Evolutionary conservation across 2,797 vertebrate genomes (phyloP).

Genomic region (Peromyscus eremicus): DNA sequence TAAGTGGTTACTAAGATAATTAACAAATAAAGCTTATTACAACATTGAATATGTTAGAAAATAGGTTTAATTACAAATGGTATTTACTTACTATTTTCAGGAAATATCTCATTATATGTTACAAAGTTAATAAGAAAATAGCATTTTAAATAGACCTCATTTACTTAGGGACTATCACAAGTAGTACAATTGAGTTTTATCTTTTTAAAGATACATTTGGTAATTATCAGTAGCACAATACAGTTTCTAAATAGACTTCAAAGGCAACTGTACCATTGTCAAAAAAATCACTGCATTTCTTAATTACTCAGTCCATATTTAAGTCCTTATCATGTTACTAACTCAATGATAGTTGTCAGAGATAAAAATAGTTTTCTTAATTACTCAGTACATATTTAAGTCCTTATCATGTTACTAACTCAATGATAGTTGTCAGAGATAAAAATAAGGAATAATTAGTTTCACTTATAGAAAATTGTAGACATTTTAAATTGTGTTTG

Average conservation of each 20-base stretch:
- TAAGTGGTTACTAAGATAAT: background rate
- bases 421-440: no score
- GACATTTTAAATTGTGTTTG: background rate
- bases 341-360: background rate
- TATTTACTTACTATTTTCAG: conserved; percentile 35
- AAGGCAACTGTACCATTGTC: background rate
- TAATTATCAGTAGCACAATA: conserved; percentile 4
- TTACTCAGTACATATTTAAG: no score
- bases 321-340: background rate
- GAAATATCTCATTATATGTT: conserved; percentile 44
- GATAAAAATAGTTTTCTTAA: no score
- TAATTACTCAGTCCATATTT: background rate
- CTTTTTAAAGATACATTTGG: background rate
- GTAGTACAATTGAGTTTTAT: background rate
- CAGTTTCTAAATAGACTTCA: background rate
- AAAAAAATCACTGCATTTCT: background rate
- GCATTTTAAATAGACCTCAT: background rate
- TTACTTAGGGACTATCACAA: conserved; percentile 14
- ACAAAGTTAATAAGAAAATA: conserved; percentile 1
- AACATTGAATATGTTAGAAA: conserved; percentile 41
- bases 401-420: no score
- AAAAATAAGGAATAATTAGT: background rate
- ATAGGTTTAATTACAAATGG: conserved; percentile 42
- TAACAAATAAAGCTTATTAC: conserved; percentile 48
- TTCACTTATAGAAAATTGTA: background rate